Conservation (phyloP, 2,797 vertebrate species). For the Sphenodon punctatus region DNA sequence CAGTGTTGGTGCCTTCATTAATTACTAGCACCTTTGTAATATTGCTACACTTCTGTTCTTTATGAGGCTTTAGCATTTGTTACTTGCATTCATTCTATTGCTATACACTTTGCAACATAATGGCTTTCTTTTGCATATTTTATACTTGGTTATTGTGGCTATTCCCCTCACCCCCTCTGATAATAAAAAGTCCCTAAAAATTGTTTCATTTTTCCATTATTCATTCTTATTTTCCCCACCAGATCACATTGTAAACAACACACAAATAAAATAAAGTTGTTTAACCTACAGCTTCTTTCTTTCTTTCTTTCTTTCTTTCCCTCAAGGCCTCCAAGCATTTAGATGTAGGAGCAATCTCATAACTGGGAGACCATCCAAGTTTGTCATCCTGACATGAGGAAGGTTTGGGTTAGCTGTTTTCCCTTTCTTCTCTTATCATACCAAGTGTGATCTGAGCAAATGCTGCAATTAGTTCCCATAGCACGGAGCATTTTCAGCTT, state of each 20-base stretch:
- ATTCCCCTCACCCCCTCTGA: background rate
- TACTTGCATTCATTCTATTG: background rate
- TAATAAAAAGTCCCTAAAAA: background rate
- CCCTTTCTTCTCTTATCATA: background rate
- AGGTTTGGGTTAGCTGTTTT: background rate
- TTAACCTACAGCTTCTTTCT: background rate
- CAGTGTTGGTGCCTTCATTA: background rate
- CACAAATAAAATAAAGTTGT: background rate
- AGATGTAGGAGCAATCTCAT: background rate
- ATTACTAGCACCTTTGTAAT: background rate
- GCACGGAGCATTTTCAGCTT: background rate
- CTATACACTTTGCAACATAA: background rate
- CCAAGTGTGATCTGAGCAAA: background rate
- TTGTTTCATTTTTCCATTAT: background rate
- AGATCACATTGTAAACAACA: background rate
- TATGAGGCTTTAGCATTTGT: background rate
- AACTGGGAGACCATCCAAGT: background rate
- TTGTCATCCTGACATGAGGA: background rate
- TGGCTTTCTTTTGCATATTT: background rate
- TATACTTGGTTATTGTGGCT: background rate
- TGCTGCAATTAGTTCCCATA: background rate
- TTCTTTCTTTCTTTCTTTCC: background rate
- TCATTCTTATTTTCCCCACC: background rate
- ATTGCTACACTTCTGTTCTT: background rate
- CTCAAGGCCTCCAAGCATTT: background rate